phyloP scores from a whole-genome alignment of 2,888 invertebrate species.

The Timema podura region DNA sequence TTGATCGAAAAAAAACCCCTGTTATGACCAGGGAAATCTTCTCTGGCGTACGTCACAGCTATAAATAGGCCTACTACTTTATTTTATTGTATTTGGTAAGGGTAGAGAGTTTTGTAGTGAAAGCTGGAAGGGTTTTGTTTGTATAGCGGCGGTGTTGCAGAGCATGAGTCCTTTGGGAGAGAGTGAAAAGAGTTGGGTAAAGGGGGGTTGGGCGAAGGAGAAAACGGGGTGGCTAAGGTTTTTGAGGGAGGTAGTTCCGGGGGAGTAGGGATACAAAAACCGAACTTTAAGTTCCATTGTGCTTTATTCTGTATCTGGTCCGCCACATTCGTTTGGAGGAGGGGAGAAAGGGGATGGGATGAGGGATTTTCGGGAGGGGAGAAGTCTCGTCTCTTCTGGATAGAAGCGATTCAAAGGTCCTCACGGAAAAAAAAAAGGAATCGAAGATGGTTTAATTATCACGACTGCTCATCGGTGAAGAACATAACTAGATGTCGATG shows the following conservation, averaged over 20 bases:
- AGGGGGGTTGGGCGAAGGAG: background rate
- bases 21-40: no score
- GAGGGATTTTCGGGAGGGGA: background rate
- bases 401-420: no score
- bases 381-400: background rate
- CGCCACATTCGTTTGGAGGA: conserved; percentile 2
- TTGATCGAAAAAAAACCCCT: no score
- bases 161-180: background rate
- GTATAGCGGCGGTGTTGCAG: background rate
- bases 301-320: conserved; percentile 27
- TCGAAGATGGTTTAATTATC: no score
- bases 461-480: no score
- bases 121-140: conserved; percentile 2
- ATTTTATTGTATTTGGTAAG: no score
- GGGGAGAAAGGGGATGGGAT: background rate
- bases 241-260: background rate
- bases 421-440: no score
- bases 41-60: no score
- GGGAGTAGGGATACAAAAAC: conserved; percentile 21
- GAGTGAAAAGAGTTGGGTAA: conserved; percentile 5
- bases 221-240: background rate
- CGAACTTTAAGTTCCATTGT: conserved; percentile 30
- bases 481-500: no score
- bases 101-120: no score
- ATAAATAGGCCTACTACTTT: no score